Evolutionary conservation across 2,797 vertebrate genomes (phyloP), one percentile per base, ranked within the genome.

Genomic region (Rhincodon typus): DNA sequence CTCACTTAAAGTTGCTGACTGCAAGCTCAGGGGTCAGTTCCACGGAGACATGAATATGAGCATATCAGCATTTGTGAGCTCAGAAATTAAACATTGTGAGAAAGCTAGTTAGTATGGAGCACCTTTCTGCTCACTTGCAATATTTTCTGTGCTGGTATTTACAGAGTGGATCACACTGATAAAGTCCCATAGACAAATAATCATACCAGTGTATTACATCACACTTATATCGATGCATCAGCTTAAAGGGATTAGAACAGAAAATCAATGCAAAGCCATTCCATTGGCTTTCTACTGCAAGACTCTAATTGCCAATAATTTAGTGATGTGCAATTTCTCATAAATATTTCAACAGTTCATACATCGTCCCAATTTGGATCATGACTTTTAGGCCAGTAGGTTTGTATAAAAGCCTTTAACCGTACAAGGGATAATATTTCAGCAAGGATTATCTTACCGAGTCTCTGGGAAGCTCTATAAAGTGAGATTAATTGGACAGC

Each of bases 231-330:
- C 70, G 74, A 50, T 95, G 94, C 70, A 50, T 95, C 30, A n/a
- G 46, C 46, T 95, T 95, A 95, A 95, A 95, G 94, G 53, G 93
- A 95, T 95, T 34, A 77, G 50, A 74, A 77, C 94, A 77, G 94
- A 95, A 95, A 95, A 53, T 95, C 94, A 15, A 77, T 95, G 27
- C 70, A 53, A 53, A 57, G 6, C 27, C 17, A 77, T 46, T 95
- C 46, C 70, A 95, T 77, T 46, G 53, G 94, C 46, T 77, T 57
- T 74, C 94, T 53, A 53, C 94, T 95, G 70, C 70, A 95, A 57
- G 70, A 74, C 42, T 70, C 38, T 77, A 57, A 95, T 95, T 95
- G 70, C 94, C 94, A 77, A 95, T 95, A 95, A 95, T 77, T 95
- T 95, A 95, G 67, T 77, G 94, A 74, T 95, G 70, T 95, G 69